phyloP scores from a whole-genome alignment of 2,888 invertebrate genomes.

The Cryptosula pallasiana region DNA sequence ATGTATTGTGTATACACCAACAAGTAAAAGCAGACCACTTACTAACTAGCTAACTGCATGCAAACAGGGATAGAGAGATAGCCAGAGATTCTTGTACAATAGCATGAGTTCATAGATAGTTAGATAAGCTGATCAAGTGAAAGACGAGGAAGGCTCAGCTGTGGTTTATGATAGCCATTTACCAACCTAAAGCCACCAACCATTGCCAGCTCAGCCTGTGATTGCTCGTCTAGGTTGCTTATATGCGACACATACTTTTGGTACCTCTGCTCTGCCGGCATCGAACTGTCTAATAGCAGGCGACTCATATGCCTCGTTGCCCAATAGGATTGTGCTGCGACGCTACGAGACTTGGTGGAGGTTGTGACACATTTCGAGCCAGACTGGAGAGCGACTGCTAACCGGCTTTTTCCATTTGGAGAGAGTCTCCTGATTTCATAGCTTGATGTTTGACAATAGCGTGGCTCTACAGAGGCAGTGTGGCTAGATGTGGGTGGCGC shows the following conservation, averaged over 20 bases:
- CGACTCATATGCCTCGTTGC: neutral
- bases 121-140: no score
- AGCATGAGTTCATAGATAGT: no score
- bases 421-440: neutral
- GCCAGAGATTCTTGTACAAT: no score
- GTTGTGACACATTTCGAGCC: neutral
- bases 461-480: neutral
- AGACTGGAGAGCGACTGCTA: neutral
- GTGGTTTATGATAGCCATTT: neutral
- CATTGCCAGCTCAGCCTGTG: neutral
- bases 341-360: neutral
- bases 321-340: neutral
- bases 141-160: neutral
- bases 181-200: neutral
- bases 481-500: neutral
- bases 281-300: neutral
- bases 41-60: no score
- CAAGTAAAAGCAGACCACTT: no score
- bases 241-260: neutral
- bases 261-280: constrained; percentile 7
- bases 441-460: neutral
- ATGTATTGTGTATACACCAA: no score
- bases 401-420: neutral
- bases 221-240: neutral
- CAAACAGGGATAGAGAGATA: no score